These are phyloP conservation scores for Pelmatolapia mariae DNA, from an alignment of 2,113 vertebrate genomes.

Conservation along the genomic window DNA sequence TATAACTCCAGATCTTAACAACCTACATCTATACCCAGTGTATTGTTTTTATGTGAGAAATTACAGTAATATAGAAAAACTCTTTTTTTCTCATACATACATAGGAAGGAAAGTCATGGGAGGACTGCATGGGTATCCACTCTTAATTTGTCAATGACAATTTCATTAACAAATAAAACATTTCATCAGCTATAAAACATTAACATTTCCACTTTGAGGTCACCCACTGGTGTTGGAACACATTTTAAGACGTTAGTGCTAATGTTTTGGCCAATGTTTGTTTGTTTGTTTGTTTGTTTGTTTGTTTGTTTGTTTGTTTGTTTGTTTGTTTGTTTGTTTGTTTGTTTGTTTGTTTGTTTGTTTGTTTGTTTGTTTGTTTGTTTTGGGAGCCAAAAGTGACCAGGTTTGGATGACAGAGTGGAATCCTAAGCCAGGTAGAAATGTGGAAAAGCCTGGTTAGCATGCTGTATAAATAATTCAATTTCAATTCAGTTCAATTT, in stretches of 20 bases:
- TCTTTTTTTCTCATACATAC: neutral
- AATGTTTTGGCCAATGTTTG: neutral
- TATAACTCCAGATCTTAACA: neutral
- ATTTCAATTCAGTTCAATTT: neutral
- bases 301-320: neutral
- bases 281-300: neutral
- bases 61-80: neutral
- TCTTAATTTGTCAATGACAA: neutral
- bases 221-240: neutral
- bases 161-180: neutral
- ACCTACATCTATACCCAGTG: neutral
- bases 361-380: neutral
- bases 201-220: neutral
- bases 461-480: neutral
- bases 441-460: neutral
- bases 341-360: neutral
- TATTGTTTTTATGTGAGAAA: neutral
- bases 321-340: neutral
- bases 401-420: neutral
- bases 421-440: neutral
- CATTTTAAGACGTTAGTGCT: neutral
- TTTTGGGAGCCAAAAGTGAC: neutral
- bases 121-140: neutral
- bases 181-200: neutral
- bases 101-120: neutral